Evolutionary conservation across 2,888 invertebrate genomes (phyloP), one percentile per base, ranked within the genome.

Genomic region (Falcaria lacertinaria): DNA sequence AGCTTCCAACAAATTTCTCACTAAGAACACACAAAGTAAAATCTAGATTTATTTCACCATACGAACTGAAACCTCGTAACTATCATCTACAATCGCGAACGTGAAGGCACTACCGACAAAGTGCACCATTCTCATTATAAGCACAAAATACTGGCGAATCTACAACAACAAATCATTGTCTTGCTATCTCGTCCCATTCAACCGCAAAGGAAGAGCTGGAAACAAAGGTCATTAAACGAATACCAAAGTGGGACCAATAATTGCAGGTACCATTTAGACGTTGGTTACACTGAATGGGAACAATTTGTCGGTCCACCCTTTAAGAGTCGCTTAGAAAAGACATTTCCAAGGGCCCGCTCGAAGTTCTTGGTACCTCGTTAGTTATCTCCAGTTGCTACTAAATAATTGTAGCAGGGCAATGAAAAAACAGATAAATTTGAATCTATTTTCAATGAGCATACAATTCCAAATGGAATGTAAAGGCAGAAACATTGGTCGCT

Each of bases 191-290:
- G 44, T 46, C 53, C 80, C 72, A 79, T 82, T 81, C 79, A 77
- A 42, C 52, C 55, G 58, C 49, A 58, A 59, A 55, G 69, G 64
- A 64, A 74, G 76, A 74, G 60, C 52, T 65, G 78, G 75, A 77
- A 80, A 87, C 87, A 88, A 87, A 85, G 83, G 83, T 86, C 83
- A 86, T 86, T 88, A 85, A 82, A 82, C 62, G 83, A 77, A 87
- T 86, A 83, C 87, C 86, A 76, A 78, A 84, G 76, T 64, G 22
- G 37, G 37, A 63, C 64, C 69, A 74, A 76, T 77, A 74, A 74
- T 79, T 77, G 77, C 76, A 67, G 60, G 58, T 63, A 64, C 64
- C 75, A 75, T 77, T 79, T 78, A 78, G 69, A 71, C 41, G 39
- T 36, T 48, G 57, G 56, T 48, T 54, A 54, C 74, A 70, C 74